Percentiles rank a stretch among this genome's conserved stretches.
These are phyloP conservation scores for Prinia subflava DNA, from an alignment of 2,113 vertebrate genomes.

Conservation along the genomic window DNA sequence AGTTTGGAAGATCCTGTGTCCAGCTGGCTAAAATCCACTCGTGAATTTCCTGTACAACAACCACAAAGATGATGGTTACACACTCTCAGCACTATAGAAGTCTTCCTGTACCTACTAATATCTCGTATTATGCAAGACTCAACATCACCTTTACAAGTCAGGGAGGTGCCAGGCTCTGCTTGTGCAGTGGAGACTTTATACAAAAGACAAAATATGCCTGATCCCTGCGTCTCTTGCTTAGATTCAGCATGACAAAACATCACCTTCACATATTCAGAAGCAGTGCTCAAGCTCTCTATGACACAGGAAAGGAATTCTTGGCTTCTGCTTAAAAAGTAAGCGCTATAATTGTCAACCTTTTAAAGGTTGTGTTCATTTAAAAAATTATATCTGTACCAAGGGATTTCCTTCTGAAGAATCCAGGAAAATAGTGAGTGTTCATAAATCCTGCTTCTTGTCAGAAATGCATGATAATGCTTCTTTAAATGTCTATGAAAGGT, in stretches of 20 bases:
- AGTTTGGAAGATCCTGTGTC: neutral
- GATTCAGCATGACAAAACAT: neutral
- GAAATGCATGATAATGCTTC: rapidly evolving
- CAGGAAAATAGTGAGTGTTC: neutral
- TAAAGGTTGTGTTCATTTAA: neutral
- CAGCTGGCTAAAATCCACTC: neutral
- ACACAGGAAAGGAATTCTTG: neutral
- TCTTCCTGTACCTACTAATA: neutral
- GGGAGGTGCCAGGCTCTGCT: neutral
- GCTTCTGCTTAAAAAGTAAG: neutral
- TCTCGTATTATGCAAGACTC: neutral
- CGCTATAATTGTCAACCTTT: neutral
- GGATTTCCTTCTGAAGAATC: neutral
- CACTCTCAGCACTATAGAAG: neutral
- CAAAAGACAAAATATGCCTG: neutral
- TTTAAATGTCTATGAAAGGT: neutral
- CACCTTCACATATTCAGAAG: neutral
- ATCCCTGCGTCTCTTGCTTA: neutral
- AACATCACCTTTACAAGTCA: neutral
- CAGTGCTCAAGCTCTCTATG: neutral
- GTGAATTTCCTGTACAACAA: neutral
- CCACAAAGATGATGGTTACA: neutral
- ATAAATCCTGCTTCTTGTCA: neutral
- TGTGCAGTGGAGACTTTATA: neutral
- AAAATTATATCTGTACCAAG: neutral